Evolutionary conservation across 2,888 invertebrate genomes (phyloP), one percentile per base, ranked within the genome.

Genomic region (Hirudinaria manillensis): DNA sequence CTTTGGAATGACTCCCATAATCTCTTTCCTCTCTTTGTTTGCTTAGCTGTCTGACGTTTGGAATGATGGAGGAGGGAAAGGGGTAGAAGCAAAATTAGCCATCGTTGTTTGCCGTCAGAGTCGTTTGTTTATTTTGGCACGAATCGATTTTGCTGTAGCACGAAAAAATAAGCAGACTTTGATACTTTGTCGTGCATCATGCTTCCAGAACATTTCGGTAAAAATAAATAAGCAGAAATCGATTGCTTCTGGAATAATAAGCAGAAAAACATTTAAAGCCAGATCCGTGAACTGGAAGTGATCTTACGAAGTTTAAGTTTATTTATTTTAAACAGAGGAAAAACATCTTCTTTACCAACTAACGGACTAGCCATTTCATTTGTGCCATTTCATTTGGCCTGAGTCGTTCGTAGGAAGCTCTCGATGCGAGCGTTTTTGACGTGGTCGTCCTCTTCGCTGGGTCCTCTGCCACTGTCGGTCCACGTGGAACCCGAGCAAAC

Each of bases 371-470:
- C 61, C 29, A 27, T 29, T 61, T 75, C 45, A 72, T 61, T 72
- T 71, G 56, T 16, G 45, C 61, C 29, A 27, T 29, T 61, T 75
- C 45, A 72, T 61, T 72, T 71, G 56, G 75, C 72, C 16, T 72
- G 72, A 6, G 71, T 72, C 7, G 75, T 72, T 24, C 75, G 61
- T 45, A 71, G 34, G 66, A 70, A 74, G 34, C 45, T 65, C 16
- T 75, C 74, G 71, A 74, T 73, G 36, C 74, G 70, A 13, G 67
- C 74, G 29, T 56, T 70, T 24, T 74, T 74, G n/a, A 74, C 68
- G 65, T 74, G 74, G 53, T 76, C 76, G 27, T 76, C 76, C 34
- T 76, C 76, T 34, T 76, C 76, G 45, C 76, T 76, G n/a, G 76
- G 76, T 27, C 76, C 76, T 29, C 76, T 68, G 1, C 76, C 76